These are phyloP conservation scores for Eupsittula cactorum DNA, from an alignment of 2,113 vertebrate genomes.

Conservation along the genomic window DNA sequence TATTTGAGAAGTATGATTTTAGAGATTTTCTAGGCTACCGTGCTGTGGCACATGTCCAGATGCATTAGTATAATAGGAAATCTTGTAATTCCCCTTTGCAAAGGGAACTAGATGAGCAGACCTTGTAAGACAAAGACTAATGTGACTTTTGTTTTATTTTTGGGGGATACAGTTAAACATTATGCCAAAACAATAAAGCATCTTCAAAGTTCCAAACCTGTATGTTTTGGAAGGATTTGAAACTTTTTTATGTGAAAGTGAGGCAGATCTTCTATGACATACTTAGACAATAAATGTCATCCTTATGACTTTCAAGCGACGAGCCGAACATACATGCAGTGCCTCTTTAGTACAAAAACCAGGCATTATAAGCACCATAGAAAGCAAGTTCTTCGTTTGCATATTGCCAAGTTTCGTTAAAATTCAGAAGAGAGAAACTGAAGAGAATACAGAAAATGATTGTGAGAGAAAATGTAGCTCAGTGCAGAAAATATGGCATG, in stretches of 20 bases:
- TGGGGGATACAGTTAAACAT: neutral
- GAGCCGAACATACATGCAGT: neutral
- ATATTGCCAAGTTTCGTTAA: neutral
- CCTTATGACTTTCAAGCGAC: neutral
- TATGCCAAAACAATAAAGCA: neutral
- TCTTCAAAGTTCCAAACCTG: neutral
- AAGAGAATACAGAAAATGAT: neutral
- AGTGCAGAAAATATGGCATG: neutral
- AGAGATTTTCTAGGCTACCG: neutral
- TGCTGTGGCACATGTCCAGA: constrained; percentile 24
- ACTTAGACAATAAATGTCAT: neutral
- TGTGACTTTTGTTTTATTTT: constrained; percentile 2
- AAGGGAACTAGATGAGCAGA: neutral
- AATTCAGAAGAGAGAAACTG: neutral
- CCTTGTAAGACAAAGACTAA: neutral
- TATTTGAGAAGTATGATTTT: neutral
- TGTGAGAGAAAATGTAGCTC: neutral
- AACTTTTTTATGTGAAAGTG: neutral
- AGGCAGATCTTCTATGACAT: neutral
- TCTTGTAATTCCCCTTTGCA: constrained; percentile 22
- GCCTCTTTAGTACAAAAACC: neutral
- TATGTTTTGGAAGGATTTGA: neutral
- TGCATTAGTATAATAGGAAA: constrained; percentile 38
- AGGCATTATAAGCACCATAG: neutral
- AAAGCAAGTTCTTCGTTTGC: neutral